Evolutionary conservation across 2,797 vertebrate genomes (phyloP).

Genomic region (Rhynchotus rufescens): DNA sequence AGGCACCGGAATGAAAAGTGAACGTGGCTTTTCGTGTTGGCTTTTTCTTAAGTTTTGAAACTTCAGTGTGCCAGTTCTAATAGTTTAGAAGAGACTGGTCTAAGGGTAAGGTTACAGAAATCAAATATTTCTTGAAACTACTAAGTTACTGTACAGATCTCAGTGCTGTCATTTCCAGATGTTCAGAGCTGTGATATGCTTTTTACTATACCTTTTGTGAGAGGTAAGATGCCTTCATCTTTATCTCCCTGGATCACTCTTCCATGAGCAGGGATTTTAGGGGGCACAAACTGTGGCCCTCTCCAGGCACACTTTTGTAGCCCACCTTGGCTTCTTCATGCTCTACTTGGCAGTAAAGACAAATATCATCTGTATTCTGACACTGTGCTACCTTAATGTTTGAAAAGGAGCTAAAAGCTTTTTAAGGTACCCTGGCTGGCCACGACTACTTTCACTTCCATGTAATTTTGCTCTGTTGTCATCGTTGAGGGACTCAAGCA

Average conservation of each 20-base stretch:
- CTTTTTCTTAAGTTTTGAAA: neutral
- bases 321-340: neutral
- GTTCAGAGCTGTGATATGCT: fast-evolving
- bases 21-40: neutral
- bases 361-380: neutral
- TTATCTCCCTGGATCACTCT: neutral
- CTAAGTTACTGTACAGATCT: neutral
- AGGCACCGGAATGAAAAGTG: neutral
- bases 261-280: neutral
- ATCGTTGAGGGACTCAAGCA: fast-evolving
- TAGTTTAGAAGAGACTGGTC: neutral
- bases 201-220: neutral
- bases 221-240: neutral
- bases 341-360: too few species aligned
- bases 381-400: fast-evolving
- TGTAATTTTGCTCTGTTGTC: neutral
- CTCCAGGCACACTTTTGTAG: neutral
- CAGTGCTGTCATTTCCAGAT: neutral
- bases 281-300: neutral
- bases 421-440: neutral
- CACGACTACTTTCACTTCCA: fast-evolving
- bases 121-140: neutral
- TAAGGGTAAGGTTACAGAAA: neutral
- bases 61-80: fast-evolving
- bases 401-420: neutral